These are phyloP conservation scores for Helobdella robusta DNA, from an alignment of 2,888 invertebrate species.

Conservation along the genomic window DNA sequence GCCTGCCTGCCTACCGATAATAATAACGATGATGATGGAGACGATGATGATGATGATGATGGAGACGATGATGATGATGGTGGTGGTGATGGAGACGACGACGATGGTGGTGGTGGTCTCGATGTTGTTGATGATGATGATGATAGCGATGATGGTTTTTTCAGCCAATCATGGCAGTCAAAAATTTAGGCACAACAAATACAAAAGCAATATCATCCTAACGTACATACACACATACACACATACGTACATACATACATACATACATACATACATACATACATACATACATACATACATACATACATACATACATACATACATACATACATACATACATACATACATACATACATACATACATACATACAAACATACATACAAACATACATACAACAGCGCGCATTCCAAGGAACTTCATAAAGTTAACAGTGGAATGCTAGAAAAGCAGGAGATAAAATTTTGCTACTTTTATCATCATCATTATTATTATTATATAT, in stretches of 20 bases:
- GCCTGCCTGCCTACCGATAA: no score
- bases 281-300: constrained; percentile 8
- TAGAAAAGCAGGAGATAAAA: no score
- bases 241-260: constrained; percentile 7
- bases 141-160: no score
- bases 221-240: constrained; percentile 7
- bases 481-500: no score
- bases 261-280: constrained; percentile 7
- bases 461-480: no score
- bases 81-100: background rate
- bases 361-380: constrained; percentile 9
- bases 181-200: no score
- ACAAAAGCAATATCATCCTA: no score
- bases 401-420: no score
- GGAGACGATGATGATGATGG: background rate
- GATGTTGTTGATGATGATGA: no score
- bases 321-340: constrained; percentile 13
- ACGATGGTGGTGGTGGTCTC: background rate
- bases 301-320: constrained; percentile 12
- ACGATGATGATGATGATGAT: constrained; percentile 2
- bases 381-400: constrained; percentile 1
- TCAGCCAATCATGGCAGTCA: no score
- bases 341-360: constrained; percentile 11
- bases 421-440: no score
- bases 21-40: background rate